A percentile compares a stretch with the other conserved stretches of the same genome.
Conservation (phyloP, 2,888 invertebrate species). For the Callinectes sapidus region DNA sequence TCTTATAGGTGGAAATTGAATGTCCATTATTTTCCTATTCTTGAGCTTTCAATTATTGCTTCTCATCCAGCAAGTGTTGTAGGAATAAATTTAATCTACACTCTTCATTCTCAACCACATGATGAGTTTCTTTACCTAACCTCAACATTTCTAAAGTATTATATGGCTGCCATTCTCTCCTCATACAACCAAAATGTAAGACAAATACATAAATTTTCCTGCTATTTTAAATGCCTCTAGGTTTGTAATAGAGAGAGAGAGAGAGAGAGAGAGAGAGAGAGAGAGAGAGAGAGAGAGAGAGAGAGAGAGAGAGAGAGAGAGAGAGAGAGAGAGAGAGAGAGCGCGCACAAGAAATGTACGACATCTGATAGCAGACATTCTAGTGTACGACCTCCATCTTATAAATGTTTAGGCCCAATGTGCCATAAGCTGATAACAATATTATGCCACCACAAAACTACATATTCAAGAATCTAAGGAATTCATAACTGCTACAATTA, state of each 20-base stretch:
- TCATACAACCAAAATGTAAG: neutral
- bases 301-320: slow-evolving; percentile 6
- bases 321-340: slow-evolving; percentile 37
- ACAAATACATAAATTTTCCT: neutral
- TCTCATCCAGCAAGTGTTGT: neutral
- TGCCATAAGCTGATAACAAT: neutral
- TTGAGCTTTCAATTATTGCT: slow-evolving; percentile 15
- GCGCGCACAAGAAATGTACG: neutral
- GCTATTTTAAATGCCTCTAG: neutral
- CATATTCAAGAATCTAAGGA: neutral
- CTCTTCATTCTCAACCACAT: neutral
- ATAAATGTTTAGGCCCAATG: neutral
- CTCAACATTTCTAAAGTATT: neutral
- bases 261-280: neutral
- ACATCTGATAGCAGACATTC: neutral
- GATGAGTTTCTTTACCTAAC: neutral
- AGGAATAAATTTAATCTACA: neutral
- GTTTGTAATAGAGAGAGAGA: neutral
- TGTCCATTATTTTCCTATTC: neutral
- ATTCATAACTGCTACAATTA: neutral
- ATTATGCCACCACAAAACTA: neutral
- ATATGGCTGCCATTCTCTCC: neutral
- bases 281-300: neutral
- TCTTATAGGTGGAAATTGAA: no score
- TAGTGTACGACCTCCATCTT: neutral